phyloP scores from a whole-genome alignment of 2,888 invertebrate genomes.

The Meghimatium bilineatum region DNA sequence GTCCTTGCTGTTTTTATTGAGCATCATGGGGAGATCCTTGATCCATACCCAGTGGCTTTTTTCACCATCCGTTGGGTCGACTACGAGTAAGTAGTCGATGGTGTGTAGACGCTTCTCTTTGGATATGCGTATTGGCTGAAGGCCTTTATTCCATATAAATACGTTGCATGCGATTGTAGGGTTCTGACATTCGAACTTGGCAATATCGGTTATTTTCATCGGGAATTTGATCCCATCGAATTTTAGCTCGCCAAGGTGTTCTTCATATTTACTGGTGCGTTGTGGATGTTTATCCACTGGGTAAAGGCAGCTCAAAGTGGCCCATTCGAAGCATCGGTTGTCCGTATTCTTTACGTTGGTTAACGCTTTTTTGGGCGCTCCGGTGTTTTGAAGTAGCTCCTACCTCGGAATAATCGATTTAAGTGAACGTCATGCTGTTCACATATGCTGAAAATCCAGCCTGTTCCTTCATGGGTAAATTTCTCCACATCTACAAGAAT shows the following conservation, averaged over 20 bases:
- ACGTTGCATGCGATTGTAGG: background rate
- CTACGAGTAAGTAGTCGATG: background rate
- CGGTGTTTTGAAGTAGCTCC: background rate
- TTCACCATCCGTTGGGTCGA: background rate
- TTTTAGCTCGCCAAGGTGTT: background rate
- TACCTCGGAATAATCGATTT: background rate
- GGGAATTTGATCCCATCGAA: background rate
- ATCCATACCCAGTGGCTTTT: background rate
- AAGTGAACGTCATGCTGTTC: background rate
- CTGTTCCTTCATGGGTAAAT: background rate
- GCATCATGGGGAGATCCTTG: background rate
- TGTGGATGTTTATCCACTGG: background rate
- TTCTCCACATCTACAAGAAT: background rate
- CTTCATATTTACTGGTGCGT: background rate
- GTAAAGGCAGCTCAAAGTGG: background rate
- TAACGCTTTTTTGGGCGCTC: background rate
- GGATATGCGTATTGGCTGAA: background rate
- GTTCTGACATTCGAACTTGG: conserved; percentile 1
- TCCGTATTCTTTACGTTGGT: conserved; percentile 3
- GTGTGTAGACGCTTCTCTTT: background rate
- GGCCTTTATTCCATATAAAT: background rate
- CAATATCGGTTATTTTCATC: background rate
- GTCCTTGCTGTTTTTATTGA: background rate
- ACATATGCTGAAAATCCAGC: conserved; percentile 1
- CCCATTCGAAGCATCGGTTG: conserved; percentile 19